These are phyloP conservation scores for Rhynchotus rufescens DNA, from an alignment of 2,797 vertebrate species.

Conservation along the genomic window DNA sequence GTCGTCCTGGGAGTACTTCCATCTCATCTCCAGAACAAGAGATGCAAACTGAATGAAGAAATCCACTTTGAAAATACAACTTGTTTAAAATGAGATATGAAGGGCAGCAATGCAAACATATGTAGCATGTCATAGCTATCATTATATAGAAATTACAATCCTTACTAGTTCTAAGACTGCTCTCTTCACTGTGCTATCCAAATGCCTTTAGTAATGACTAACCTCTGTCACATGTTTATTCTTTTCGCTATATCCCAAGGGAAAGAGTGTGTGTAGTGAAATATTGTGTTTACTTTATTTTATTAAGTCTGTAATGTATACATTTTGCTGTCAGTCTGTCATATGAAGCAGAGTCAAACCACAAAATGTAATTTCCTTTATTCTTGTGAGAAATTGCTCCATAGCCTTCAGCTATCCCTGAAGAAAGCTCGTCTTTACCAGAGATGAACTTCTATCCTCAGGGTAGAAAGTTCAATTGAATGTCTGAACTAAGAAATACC, in stretches of 20 bases:
- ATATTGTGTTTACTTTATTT: background rate
- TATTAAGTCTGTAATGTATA: slow-evolving; percentile 1
- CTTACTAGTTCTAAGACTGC: background rate
- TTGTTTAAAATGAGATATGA: background rate
- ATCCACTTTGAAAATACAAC: background rate
- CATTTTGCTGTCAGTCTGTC: background rate
- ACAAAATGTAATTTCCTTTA: background rate
- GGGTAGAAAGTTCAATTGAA: background rate
- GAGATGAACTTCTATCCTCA: background rate
- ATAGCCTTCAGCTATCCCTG: background rate
- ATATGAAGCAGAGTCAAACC: background rate
- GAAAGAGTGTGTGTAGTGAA: background rate
- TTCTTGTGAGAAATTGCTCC: background rate
- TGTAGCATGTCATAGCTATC: background rate
- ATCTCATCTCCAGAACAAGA: background rate
- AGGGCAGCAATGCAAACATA: background rate
- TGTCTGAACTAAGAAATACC: background rate
- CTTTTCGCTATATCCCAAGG: background rate
- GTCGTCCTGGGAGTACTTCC: background rate
- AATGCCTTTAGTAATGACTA: background rate
- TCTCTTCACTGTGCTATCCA: background rate
- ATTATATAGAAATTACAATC: background rate
- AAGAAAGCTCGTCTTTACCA: background rate
- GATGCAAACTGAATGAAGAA: background rate
- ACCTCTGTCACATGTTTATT: background rate